Percentiles rank a stretch among this genome's conserved stretches.
phyloP scores from a whole-genome alignment of 2,113 vertebrate species.

The Platysternon megacephalum region DNA sequence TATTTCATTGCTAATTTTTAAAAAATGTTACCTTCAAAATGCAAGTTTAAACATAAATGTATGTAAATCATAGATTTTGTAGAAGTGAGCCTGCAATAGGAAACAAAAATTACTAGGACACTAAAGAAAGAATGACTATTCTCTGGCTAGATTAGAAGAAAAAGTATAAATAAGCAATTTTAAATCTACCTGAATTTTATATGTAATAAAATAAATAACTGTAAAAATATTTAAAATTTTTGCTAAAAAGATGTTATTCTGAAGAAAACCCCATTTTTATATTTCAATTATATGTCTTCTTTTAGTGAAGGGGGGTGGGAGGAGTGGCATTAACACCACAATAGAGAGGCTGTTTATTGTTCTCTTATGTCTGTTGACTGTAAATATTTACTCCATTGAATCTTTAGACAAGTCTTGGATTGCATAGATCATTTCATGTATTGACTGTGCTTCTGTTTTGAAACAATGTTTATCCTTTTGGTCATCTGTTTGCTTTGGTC shows the following conservation, averaged over 20 bases:
- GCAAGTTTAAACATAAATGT: background rate
- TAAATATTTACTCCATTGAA: slow-evolving; percentile 62
- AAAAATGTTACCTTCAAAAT: slow-evolving; percentile 11
- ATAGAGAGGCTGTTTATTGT: slow-evolving; percentile 48
- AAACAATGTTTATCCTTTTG: slow-evolving; percentile 11
- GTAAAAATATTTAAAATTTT: slow-evolving; percentile 19
- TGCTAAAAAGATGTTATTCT: slow-evolving; percentile 26
- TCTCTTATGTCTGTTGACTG: slow-evolving; percentile 51
- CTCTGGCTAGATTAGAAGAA: background rate
- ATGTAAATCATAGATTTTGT: background rate
- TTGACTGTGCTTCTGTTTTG: slow-evolving; percentile 13
- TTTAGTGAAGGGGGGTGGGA: background rate
- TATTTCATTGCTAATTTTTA: rapidly evolving
- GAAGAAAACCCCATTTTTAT: slow-evolving; percentile 21
- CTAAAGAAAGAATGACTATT: slow-evolving; percentile 23
- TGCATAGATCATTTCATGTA: background rate
- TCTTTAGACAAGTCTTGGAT: slow-evolving; percentile 36
- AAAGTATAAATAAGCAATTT: slow-evolving; percentile 46
- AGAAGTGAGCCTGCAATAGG: background rate
- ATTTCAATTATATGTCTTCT: background rate
- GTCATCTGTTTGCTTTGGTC: slow-evolving; percentile 30
- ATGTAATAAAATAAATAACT: slow-evolving; percentile 11
- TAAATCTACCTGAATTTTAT: slow-evolving; percentile 14
- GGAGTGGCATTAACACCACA: slow-evolving; percentile 43
- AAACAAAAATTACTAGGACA: slow-evolving; percentile 32